Evolutionary conservation across 2,113 vertebrate species (phyloP).

Genomic region (Microtus pennsylvanicus): DNA sequence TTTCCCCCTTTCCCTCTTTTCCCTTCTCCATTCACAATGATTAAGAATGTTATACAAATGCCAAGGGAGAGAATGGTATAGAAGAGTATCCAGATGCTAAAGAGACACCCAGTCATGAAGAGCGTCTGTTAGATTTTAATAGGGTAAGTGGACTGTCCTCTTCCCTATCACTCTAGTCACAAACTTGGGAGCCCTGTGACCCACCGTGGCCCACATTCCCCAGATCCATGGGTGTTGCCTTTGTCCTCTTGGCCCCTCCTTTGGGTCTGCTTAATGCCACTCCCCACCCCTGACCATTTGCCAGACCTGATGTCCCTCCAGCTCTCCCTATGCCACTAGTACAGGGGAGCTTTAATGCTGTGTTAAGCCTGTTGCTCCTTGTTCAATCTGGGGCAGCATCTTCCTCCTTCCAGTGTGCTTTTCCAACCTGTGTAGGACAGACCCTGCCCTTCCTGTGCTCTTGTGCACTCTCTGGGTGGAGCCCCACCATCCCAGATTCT

Average conservation of each 20-base stretch:
- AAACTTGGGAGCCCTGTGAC: not conserved
- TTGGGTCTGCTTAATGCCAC: not conserved
- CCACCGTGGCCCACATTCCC: not conserved
- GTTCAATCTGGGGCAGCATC: not conserved
- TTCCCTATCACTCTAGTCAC: not conserved
- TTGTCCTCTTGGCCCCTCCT: not conserved
- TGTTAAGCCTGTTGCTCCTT: not conserved
- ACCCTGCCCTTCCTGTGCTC: not conserved
- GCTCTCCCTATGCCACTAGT: not conserved
- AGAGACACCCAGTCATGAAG: constrained; percentile 86
- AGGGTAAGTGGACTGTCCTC: constrained; percentile 87
- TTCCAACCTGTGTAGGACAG: not conserved
- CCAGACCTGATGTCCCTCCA: not conserved
- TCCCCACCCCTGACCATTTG: rapidly evolving
- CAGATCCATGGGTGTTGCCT: not conserved
- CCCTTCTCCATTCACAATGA: constrained; percentile 78
- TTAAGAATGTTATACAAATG: constrained; percentile 87
- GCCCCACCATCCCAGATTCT: not conserved
- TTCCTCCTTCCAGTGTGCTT: not conserved
- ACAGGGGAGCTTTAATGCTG: not conserved
- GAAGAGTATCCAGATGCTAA: constrained; percentile 87
- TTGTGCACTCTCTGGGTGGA: not conserved
- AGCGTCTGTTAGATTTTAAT: constrained; percentile 90
- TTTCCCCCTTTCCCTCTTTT: constrained; percentile 73
- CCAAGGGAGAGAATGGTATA: constrained; percentile 88